Evolutionary conservation across 1,140 invertebrate species (phyloP).

Genomic region (Mycetomoellerius zeteki): DNA sequence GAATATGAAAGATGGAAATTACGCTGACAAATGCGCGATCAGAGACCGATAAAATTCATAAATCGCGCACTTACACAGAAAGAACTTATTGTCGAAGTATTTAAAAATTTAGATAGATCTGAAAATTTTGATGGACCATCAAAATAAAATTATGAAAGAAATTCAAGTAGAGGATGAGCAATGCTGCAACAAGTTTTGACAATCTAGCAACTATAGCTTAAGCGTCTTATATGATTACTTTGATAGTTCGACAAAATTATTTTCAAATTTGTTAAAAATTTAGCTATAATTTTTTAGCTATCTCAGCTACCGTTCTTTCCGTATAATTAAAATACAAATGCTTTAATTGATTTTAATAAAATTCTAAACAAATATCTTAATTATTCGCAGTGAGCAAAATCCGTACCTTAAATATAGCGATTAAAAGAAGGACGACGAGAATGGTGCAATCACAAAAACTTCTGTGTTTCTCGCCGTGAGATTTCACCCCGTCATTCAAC

Average conservation of each 20-base stretch:
- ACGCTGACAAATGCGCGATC: not conserved
- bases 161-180: no score
- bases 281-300: no score
- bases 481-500: slow-evolving; percentile 34
- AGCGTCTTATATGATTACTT: no score
- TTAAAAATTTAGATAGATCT: no score
- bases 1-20: not conserved
- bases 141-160: no score
- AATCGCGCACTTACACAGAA: not conserved
- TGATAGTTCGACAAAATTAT: no score
- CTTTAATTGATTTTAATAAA: not conserved
- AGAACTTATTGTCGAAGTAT: no score
- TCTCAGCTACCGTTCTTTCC: no score
- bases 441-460: slow-evolving; percentile 28
- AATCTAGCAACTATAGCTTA: no score
- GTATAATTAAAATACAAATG: not conserved
- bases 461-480: not conserved
- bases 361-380: not conserved
- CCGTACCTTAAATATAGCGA: slow-evolving; percentile 11
- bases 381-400: not conserved
- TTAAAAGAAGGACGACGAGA: slow-evolving; percentile 6
- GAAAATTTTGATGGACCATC: no score
- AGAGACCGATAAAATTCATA: not conserved
- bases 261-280: no score
- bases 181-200: no score